Evolutionary conservation across 2,888 invertebrate genomes (phyloP).

Genomic region (Zygogramma bicolorata): DNA sequence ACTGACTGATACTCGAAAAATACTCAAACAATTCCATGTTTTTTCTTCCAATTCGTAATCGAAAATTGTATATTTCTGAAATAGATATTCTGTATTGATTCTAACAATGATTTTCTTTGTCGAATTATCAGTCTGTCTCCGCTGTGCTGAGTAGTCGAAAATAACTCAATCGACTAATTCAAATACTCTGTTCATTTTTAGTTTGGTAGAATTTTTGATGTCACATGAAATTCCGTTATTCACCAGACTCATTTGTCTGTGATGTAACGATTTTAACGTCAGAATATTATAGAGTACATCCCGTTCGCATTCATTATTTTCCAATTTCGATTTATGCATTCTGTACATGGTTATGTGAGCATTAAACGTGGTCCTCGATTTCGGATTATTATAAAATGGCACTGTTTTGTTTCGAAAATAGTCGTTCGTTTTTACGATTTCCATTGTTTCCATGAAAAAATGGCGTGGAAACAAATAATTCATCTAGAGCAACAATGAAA

Average conservation of each 20-base stretch:
- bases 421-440: constrained; percentile 29
- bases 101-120: too few relatives aligned
- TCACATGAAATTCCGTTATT: background rate
- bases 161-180: background rate
- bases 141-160: too few relatives aligned
- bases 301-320: constrained; percentile 14
- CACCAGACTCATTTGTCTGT: background rate
- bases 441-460: constrained; percentile 24
- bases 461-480: constrained; percentile 30
- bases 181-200: background rate
- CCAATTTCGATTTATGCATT: constrained; percentile 30
- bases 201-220: background rate
- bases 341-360: constrained; percentile 29
- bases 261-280: constrained; percentile 6
- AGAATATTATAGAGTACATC: constrained; percentile 5
- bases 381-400: constrained; percentile 39
- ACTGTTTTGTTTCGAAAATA: constrained; percentile 39
- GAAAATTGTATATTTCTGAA: too few relatives aligned
- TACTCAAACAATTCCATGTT: too few relatives aligned
- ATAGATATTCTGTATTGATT: too few relatives aligned
- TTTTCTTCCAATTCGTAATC: too few relatives aligned
- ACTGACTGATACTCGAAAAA: too few relatives aligned
- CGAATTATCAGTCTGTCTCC: too few relatives aligned
- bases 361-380: constrained; percentile 30
- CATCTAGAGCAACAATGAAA: constrained; percentile 1